Percentiles rank a stretch among this genome's conserved stretches.
phyloP scores from a whole-genome alignment of 2,888 invertebrate genomes.

The Micoletzkya japonica region DNA sequence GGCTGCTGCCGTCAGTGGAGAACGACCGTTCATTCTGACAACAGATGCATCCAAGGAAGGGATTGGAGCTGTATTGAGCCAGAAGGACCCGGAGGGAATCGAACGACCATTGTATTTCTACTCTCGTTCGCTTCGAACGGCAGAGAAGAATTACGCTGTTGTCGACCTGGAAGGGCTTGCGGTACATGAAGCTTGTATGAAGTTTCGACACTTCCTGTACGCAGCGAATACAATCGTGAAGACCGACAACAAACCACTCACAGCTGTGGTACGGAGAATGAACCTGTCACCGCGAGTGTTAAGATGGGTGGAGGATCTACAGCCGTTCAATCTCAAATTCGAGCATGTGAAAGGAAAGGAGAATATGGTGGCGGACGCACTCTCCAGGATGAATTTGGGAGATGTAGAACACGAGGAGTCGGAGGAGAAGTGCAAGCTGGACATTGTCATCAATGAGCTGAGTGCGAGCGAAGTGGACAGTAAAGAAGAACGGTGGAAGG shows the following conservation, averaged over 20 bases:
- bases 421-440: too few species aligned
- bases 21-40: constrained; percentile 30
- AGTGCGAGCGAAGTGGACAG: too few species aligned
- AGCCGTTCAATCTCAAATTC: constrained; percentile 5
- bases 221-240: constrained; percentile 18
- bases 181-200: constrained; percentile 25
- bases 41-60: constrained; percentile 36
- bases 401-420: too few species aligned
- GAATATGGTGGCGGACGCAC: constrained; percentile 28
- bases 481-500: too few species aligned
- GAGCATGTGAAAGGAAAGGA: constrained; percentile 30
- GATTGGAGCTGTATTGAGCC: constrained; percentile 32
- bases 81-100: constrained; percentile 20
- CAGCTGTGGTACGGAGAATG: constrained; percentile 9
- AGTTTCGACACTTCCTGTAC: constrained; percentile 31
- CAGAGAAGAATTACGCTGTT: constrained; percentile 29
- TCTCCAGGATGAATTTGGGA: too few species aligned
- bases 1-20: constrained; percentile 28
- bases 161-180: constrained; percentile 40
- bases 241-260: constrained; percentile 34
- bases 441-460: too few species aligned
- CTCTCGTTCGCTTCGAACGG: constrained; percentile 28
- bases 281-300: not conserved
- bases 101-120: constrained; percentile 32
- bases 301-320: constrained; percentile 19